These are phyloP conservation scores for Pogonocichla stellata DNA, from an alignment of 2,113 vertebrate species.

Conservation along the genomic window DNA sequence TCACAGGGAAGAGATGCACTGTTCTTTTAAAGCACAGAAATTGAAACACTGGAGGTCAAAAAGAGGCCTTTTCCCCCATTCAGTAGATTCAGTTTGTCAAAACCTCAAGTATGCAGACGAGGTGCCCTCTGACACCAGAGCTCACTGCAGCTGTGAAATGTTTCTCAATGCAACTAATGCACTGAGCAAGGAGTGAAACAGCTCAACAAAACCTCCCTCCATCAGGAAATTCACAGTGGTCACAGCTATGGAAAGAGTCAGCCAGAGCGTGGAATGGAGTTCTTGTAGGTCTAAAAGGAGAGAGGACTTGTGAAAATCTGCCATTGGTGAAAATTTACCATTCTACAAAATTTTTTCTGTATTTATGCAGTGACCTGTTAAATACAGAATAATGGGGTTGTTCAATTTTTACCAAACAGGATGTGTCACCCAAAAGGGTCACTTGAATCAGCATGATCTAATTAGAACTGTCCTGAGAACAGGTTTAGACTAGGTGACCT, in stretches of 20 bases:
- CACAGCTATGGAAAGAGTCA: background rate
- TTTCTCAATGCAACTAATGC: background rate
- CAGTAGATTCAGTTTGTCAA: background rate
- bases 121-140: background rate
- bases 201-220: background rate
- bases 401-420: background rate
- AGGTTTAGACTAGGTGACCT: background rate
- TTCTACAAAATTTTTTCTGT: background rate
- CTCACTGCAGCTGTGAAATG: background rate
- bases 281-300: background rate
- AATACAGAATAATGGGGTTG: background rate
- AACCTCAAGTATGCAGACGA: background rate
- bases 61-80: background rate
- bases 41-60: background rate
- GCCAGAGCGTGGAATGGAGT: background rate
- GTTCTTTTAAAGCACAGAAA: background rate
- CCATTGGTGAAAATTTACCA: background rate
- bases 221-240: background rate
- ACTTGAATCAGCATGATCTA: background rate
- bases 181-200: background rate
- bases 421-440: background rate
- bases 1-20: background rate
- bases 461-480: background rate
- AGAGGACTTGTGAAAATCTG: background rate
- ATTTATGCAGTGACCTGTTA: background rate